Base-by-base conservation (phyloP, 1,140 invertebrate genomes). In the Drosophila pruinosa region DNA sequence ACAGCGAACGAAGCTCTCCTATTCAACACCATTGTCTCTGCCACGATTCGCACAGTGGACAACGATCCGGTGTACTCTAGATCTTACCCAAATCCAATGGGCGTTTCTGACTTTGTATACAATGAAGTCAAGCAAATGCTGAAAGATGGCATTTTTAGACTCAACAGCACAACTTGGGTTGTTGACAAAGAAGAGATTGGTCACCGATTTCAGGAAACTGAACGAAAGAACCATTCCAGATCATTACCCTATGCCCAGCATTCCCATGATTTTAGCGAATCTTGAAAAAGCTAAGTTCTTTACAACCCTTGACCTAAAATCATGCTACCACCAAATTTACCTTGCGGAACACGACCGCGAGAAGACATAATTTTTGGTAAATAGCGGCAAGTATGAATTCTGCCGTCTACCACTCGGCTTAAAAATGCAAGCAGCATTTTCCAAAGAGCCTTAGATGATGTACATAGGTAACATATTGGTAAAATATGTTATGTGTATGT, bases 241-340 rank as follows among this genome's bases (percentile, higher is more conserved):
- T 21, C 19, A 8, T 2, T 94, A 92, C 79, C 93, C 93, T 3
- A 73, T 94, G 7, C 93, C 93, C 0, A 82, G 91, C n/a, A 92
- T 93, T 4, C 24, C 22, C 2, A 68, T 58, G 8, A 67, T 71
- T 8, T 28, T 78, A 31, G n/a, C 68, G 4, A 70, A 69, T n/a
- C 28, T 75, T 4, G 53, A 39, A 0, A 61, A 64, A 5, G 38
- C 48, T 15, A 21, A 14, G 4, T 52, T 22, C 48, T 70, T 74
- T 43, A 56, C 70, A 12, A 77, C 71, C 10, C 14, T 72, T n/a
- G 69, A 72, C 17, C 14, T 72, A 3, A 70, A 63, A 1, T 86
- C 76, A 24, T 93, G 93, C 1, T 94, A 92, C 75, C 92, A 90
- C 7, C 52, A 38, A n/a, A 56, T 79, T 7, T 48, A 41, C 31